phyloP scores from a whole-genome alignment of 64 coral and sea anemone genomes.

The Orbicella faveolata region DNA sequence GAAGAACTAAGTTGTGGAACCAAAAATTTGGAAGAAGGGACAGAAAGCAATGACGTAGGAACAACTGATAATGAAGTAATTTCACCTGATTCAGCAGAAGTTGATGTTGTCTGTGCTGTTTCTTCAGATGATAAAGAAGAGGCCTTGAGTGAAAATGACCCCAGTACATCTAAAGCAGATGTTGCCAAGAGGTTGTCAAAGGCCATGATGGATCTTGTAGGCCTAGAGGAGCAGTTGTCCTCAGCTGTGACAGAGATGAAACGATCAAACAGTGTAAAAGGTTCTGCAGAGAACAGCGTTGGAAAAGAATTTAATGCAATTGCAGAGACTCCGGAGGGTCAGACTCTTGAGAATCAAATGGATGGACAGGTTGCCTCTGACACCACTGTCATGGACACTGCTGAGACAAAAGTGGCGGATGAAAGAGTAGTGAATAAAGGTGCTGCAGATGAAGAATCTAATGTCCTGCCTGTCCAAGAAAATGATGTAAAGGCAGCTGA shows the following conservation, averaged over 20 bases:
- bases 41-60: neutral
- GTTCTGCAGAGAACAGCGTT: neutral
- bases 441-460: neutral
- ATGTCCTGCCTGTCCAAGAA: neutral
- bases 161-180: neutral
- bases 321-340: neutral
- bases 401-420: neutral
- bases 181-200: slow-evolving; percentile 10
- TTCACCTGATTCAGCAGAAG: neutral
- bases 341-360: neutral
- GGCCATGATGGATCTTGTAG: slow-evolving; percentile 6
- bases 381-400: no score
- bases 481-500: neutral
- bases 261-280: neutral
- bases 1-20: neutral
- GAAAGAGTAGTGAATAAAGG: neutral
- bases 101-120: neutral
- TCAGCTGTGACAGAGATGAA: slow-evolving; percentile 10
- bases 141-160: neutral
- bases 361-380: no score
- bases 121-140: neutral
- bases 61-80: neutral
- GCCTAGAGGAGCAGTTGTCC: slow-evolving; percentile 5
- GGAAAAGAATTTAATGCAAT: neutral
- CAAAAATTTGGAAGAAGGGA: neutral